Evolutionary conservation across 2,888 invertebrate genomes (phyloP).

Genomic region (Apotomis capreana): DNA sequence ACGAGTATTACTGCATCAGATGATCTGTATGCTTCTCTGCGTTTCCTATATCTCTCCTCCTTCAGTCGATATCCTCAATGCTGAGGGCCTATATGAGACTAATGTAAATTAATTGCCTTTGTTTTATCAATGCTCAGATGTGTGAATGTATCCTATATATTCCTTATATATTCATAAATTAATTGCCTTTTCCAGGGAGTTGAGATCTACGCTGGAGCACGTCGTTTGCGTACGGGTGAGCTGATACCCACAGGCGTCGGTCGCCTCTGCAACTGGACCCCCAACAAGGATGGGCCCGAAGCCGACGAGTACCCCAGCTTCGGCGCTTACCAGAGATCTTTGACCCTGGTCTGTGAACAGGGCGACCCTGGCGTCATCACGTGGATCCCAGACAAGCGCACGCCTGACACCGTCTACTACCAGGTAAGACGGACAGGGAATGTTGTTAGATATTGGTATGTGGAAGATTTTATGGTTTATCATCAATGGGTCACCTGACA

Average conservation of each 20-base stretch:
- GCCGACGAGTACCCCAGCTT: slow-evolving; percentile 94
- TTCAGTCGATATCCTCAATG: too few species aligned
- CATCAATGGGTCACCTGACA: background rate
- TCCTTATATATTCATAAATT: background rate
- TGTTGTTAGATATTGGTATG: background rate
- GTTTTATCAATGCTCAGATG: too few species aligned
- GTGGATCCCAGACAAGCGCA: slow-evolving; percentile 93
- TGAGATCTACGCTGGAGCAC: slow-evolving; percentile 92
- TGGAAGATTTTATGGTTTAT: slow-evolving; percentile 6
- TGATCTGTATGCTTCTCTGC: too few species aligned
- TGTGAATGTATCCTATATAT: too few species aligned
- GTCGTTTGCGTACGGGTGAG: slow-evolving; percentile 86
- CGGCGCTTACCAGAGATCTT: slow-evolving; percentile 93
- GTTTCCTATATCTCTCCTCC: too few species aligned
- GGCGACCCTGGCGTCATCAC: slow-evolving; percentile 93
- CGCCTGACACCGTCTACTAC: slow-evolving; percentile 96
- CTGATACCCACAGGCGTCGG: slow-evolving; percentile 90
- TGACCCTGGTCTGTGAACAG: slow-evolving; percentile 91
- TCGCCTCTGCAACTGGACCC: slow-evolving; percentile 94
- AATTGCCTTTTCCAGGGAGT: slow-evolving; percentile 82
- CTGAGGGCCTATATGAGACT: too few species aligned
- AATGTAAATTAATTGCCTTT: too few species aligned
- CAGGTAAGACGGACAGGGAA: slow-evolving; percentile 83
- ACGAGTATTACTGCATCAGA: too few species aligned
- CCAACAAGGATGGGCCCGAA: slow-evolving; percentile 86